Conservation (phyloP, 1,140 invertebrate genomes). For the Hypsibius dujardini region DNA sequence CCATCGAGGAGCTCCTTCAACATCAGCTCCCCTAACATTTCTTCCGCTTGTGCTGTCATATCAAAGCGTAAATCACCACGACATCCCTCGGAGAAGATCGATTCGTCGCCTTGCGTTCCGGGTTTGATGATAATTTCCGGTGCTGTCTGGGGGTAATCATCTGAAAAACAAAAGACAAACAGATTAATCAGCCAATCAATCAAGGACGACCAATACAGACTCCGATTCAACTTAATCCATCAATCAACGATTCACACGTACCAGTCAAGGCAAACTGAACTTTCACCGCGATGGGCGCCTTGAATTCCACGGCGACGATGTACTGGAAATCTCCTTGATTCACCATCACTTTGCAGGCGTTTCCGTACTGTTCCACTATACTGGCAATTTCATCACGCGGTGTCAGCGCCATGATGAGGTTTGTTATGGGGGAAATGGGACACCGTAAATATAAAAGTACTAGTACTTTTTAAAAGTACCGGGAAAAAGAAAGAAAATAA, state of each 20-base stretch:
- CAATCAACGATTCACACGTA: background rate
- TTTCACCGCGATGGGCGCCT: background rate
- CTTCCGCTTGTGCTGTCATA: background rate
- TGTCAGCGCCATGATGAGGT: no score
- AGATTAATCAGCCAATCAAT: background rate
- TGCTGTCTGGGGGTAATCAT: background rate
- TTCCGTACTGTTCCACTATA: no score
- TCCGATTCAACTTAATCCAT: background rate
- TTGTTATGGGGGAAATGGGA: no score
- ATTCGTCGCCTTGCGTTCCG: background rate
- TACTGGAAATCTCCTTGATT: constrained; percentile 21
- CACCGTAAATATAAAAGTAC: no score
- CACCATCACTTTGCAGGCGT: constrained; percentile 1
- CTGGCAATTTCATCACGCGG: no score
- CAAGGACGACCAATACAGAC: background rate
- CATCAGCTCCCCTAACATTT: background rate
- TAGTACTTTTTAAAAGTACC: no score
- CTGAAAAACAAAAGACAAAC: background rate
- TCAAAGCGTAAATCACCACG: background rate
- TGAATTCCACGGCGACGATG: constrained; percentile 12
- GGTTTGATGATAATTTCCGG: background rate
- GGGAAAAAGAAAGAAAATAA: no score
- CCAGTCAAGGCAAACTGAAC: constrained; percentile 18
- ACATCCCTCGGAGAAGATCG: background rate
- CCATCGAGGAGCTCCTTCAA: background rate